Percentiles rank a stretch among this genome's conserved stretches.
Conservation (phyloP, 2,113 vertebrate genomes). For the Cathartes aura region DNA sequence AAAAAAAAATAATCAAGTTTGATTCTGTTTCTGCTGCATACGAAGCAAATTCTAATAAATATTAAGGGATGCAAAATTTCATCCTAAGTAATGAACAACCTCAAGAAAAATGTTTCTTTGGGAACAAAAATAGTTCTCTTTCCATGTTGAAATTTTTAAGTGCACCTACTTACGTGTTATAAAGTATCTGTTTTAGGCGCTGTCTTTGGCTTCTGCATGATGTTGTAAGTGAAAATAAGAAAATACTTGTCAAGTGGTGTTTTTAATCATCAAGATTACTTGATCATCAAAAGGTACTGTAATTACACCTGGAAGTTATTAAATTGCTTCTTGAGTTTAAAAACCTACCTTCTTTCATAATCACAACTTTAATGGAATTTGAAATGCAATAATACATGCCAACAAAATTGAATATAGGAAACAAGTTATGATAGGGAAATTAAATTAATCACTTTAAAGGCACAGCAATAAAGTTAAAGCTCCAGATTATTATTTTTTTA, state of each 20-base stretch:
- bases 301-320: neutral
- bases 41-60: neutral
- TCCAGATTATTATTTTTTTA: neutral
- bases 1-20: neutral
- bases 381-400: neutral
- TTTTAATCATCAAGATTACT: constrained; percentile 18
- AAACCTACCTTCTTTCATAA: neutral
- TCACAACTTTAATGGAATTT: neutral
- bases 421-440: constrained; percentile 4
- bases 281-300: neutral
- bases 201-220: neutral
- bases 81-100: neutral
- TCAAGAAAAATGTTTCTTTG: neutral
- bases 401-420: constrained; percentile 20
- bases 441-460: constrained; percentile 6
- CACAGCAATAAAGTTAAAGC: neutral
- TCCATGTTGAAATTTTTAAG: neutral
- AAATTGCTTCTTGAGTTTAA: constrained; percentile 27
- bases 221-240: constrained; percentile 8
- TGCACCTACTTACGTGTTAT: neutral
- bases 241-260: neutral
- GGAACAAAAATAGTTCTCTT: neutral
- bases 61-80: neutral
- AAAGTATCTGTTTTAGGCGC: neutral
- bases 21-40: neutral